A percentile compares a stretch with the other conserved stretches of the same genome.
Conservation (phyloP, 2,797 vertebrate genomes). For the Coranthus polyacanthus region DNA sequence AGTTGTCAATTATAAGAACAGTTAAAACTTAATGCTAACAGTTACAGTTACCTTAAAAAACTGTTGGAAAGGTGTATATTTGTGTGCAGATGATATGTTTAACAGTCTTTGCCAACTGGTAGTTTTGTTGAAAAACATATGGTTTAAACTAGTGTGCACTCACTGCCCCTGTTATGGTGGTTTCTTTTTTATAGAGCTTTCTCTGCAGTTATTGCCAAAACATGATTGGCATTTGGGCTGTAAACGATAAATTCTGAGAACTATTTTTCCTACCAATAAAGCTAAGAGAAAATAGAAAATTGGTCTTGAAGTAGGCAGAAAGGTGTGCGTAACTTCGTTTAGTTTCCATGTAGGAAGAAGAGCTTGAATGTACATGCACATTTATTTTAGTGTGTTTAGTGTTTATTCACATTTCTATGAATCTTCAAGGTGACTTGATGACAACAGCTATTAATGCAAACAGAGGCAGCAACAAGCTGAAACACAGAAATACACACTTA, state of each 20-base stretch:
- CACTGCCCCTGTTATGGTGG: constrained; percentile 12
- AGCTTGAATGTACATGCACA: constrained; percentile 5
- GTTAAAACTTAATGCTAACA: constrained; percentile 3
- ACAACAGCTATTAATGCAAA: background rate
- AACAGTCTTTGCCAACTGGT: constrained; percentile 3
- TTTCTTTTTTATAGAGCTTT: constrained; percentile 52
- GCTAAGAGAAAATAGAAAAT: constrained; percentile 38
- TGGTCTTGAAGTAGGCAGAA: constrained; percentile 6
- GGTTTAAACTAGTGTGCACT: constrained; percentile 36
- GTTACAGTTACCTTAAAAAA: no score
- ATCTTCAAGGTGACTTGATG: no score
- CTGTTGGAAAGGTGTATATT: background rate
- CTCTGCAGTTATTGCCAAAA: constrained; percentile 44
- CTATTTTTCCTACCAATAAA: constrained; percentile 23
- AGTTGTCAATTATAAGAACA: background rate
- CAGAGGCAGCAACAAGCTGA: background rate
- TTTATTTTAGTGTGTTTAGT: constrained; percentile 1
- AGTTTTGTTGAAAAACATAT: constrained; percentile 37
- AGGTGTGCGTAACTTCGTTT: constrained; percentile 13
- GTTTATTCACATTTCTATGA: no score
- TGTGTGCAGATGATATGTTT: constrained; percentile 24
- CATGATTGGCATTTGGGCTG: constrained; percentile 34
- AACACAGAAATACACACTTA: background rate
- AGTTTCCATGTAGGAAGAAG: constrained; percentile 6
- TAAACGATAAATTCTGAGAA: constrained; percentile 21